phyloP scores from a whole-genome alignment of 2,797 vertebrate species.

The Euphonia xanthogaster region DNA sequence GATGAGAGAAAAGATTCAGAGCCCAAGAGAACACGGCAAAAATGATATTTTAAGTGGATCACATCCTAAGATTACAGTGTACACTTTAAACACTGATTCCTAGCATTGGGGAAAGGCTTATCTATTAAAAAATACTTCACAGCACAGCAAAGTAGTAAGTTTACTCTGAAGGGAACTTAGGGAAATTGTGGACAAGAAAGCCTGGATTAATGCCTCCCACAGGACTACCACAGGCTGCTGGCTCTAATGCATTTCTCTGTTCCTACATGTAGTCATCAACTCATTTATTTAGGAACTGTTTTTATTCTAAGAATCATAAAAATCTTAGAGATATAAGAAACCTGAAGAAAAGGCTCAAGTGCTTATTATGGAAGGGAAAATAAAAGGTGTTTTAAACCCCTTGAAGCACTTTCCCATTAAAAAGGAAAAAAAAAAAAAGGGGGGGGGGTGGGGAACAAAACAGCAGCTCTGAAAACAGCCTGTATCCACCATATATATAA shows the following conservation, averaged over 20 bases:
- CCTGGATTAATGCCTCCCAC: neutral
- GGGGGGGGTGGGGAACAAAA: neutral
- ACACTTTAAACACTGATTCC: neutral
- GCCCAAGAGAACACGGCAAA: neutral
- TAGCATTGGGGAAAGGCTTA: neutral
- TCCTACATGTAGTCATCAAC: neutral
- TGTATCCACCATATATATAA: constrained; percentile 40
- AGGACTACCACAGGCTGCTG: neutral
- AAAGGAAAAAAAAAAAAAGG: neutral
- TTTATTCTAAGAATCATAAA: constrained; percentile 2
- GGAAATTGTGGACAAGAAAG: neutral
- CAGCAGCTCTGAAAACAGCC: neutral
- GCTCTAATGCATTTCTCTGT: neutral
- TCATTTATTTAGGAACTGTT: neutral
- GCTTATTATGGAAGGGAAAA: constrained; percentile 1
- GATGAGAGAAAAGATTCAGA: neutral
- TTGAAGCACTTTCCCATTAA: constrained; percentile 8
- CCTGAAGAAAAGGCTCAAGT: neutral
- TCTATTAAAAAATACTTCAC: neutral
- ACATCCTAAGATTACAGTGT: neutral
- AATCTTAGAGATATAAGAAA: neutral
- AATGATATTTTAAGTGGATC: neutral
- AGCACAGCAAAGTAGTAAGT: neutral
- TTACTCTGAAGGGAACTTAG: neutral
- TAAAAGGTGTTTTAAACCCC: neutral